A percentile compares a stretch with the other conserved stretches of the same genome.
These are phyloP conservation scores for Cetonia aurata DNA, from an alignment of 2,888 invertebrate species.

Conservation along the genomic window DNA sequence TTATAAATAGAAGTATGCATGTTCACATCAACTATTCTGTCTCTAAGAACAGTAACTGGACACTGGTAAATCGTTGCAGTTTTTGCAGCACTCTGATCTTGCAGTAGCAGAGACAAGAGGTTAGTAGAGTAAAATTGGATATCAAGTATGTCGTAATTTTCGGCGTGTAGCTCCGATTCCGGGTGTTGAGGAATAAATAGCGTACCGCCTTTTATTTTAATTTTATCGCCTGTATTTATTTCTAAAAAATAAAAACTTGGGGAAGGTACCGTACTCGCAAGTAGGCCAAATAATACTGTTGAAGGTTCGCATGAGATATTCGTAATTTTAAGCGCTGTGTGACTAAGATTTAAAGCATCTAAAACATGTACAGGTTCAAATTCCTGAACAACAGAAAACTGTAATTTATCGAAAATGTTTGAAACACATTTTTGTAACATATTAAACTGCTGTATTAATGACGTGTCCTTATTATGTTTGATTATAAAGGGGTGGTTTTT, in stretches of 20 bases:
- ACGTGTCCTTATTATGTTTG: slow-evolving; percentile 80
- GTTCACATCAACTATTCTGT: slow-evolving; percentile 54
- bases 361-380: slow-evolving; percentile 72
- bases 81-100: slow-evolving; percentile 67
- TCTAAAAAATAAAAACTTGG: slow-evolving; percentile 70
- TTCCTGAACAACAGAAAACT: slow-evolving; percentile 74
- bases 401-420: slow-evolving; percentile 77
- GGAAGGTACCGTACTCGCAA: slow-evolving; percentile 64
- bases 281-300: slow-evolving; percentile 69
- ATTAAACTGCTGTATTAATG: slow-evolving; percentile 85
- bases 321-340: slow-evolving; percentile 65
- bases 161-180: slow-evolving; percentile 61
- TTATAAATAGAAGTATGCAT: slow-evolving; percentile 46
- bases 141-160: slow-evolving; percentile 72
- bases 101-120: slow-evolving; percentile 78
- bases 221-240: slow-evolving; percentile 65
- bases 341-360: slow-evolving; percentile 59
- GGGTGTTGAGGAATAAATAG: slow-evolving; percentile 69
- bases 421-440: slow-evolving; percentile 76
- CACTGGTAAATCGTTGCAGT: slow-evolving; percentile 59
- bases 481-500: slow-evolving; percentile 79
- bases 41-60: slow-evolving; percentile 60
- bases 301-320: slow-evolving; percentile 70
- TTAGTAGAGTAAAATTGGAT: slow-evolving; percentile 82
- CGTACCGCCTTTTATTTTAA: slow-evolving; percentile 68